These are phyloP conservation scores for Gryllus bimaculatus DNA, from an alignment of 1,140 invertebrate species.

Conservation along the genomic window DNA sequence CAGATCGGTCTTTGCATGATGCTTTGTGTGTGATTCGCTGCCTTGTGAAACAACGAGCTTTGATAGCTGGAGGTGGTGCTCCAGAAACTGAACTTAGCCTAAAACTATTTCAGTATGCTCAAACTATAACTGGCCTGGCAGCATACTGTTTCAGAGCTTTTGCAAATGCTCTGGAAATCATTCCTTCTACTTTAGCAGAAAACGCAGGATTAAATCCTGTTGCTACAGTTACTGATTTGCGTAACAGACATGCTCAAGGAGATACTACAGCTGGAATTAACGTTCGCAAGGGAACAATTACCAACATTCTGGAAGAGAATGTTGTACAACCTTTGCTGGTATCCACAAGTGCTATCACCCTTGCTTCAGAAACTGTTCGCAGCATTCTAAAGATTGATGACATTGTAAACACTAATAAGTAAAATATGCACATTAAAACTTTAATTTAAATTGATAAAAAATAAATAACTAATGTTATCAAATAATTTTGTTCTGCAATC, in stretches of 20 bases:
- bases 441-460: no score
- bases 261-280: conserved; percentile 87
- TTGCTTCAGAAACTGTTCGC: conserved; percentile 94
- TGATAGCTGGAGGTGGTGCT: conserved; percentile 93
- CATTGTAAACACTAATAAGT: conserved; percentile 53
- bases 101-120: conserved; percentile 69
- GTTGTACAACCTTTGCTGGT: conserved; percentile 96
- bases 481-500: no score
- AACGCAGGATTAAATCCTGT: conserved; percentile 99
- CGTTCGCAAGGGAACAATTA: conserved; percentile 86
- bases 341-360: conserved; percentile 82
- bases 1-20: conserved; percentile 92
- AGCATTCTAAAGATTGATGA: conserved; percentile 99
- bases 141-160: conserved; percentile 92
- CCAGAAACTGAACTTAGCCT: conserved; percentile 92
- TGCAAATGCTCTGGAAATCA: conserved; percentile 92
- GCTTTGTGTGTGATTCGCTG: conserved; percentile 97
- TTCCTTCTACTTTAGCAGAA: conserved; percentile 97
- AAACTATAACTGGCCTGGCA: conserved; percentile 80
- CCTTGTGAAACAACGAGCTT: conserved; percentile 81
- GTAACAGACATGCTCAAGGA: conserved; percentile 84
- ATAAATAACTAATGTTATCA: no score
- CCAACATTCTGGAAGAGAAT: conserved; percentile 94
- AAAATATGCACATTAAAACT: no score
- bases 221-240: conserved; percentile 90